Percentiles rank a stretch among this genome's conserved stretches.
phyloP scores from a whole-genome alignment of 2,113 vertebrate species.

The Tretioscincus oriximinensis region DNA sequence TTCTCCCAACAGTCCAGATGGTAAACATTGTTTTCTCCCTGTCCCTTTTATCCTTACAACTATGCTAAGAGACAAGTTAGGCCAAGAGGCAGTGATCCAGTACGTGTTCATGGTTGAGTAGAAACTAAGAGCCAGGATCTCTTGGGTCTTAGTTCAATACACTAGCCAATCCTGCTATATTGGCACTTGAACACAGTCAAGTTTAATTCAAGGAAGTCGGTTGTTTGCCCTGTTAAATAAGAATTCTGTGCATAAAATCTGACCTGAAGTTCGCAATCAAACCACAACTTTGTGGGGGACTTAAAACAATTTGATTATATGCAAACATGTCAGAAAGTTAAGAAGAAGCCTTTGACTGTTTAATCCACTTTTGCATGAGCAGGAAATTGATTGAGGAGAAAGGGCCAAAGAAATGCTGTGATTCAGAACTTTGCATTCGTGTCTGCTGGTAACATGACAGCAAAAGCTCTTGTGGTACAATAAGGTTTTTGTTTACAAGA shows the following conservation, averaged over 20 bases:
- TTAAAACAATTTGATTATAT: neutral
- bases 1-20: too few species aligned
- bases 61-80: neutral
- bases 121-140: neutral
- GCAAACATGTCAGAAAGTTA: neutral
- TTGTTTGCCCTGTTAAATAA: neutral
- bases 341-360: neutral
- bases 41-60: neutral
- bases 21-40: too few species aligned
- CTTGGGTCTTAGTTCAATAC: too few species aligned
- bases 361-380: neutral
- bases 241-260: neutral
- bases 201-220: neutral
- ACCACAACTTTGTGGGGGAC: neutral
- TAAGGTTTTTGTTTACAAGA: neutral
- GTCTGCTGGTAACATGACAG: neutral
- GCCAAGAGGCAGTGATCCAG: neutral
- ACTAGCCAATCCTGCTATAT: too few species aligned
- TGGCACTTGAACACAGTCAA: too few species aligned
- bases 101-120: neutral
- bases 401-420: neutral
- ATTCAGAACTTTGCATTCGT: neutral
- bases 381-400: neutral
- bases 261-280: neutral
- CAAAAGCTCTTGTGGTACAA: neutral